Evolutionary conservation across 2,888 invertebrate species (phyloP).

Genomic region (Cheilosia scutellata): DNA sequence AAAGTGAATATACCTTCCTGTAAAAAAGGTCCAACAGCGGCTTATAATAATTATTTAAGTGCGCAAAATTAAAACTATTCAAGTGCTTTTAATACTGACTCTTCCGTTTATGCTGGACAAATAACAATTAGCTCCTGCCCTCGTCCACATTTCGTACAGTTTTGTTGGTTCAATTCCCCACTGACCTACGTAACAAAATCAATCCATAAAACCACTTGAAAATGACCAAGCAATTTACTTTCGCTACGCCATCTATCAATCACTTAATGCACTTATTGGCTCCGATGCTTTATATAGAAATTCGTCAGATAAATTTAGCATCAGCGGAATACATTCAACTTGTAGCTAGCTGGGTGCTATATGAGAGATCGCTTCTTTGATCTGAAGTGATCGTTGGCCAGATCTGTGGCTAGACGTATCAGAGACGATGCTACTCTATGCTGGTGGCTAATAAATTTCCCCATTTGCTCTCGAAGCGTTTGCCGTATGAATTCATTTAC

Average conservation of each 20-base stretch:
- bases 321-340: background rate
- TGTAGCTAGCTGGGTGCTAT: no score
- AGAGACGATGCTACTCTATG: slow-evolving; percentile 2
- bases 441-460: slow-evolving; percentile 14
- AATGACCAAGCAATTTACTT: slow-evolving; percentile 26
- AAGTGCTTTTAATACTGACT: no score
- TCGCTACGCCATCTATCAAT: slow-evolving; percentile 40
- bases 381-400: background rate
- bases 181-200: background rate
- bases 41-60: no score
- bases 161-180: background rate
- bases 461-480: background rate
- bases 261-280: slow-evolving; percentile 28
- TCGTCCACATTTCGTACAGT: background rate
- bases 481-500: slow-evolving; percentile 13
- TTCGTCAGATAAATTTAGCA: slow-evolving; percentile 30
- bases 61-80: no score
- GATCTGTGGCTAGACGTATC: slow-evolving; percentile 24
- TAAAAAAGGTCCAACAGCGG: no score
- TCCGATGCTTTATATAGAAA: slow-evolving; percentile 17
- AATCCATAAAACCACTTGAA: slow-evolving; percentile 4
- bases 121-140: no score
- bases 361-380: slow-evolving; percentile 7
- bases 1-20: no score
- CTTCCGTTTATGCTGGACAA: no score